Evolutionary conservation across 1,140 invertebrate genomes (phyloP).

Genomic region (Drosophila setifemur): DNA sequence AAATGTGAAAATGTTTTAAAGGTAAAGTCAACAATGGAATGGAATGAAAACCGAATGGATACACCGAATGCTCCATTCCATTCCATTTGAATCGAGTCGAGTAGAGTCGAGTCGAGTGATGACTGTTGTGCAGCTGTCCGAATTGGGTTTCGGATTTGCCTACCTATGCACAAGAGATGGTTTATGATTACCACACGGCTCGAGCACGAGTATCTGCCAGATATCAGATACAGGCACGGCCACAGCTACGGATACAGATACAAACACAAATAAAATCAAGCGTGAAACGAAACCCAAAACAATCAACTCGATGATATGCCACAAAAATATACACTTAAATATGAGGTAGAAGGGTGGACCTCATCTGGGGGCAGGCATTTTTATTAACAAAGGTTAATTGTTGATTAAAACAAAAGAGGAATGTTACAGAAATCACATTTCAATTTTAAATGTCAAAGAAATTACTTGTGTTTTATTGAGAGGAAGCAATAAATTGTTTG

Average conservation of each 20-base stretch:
- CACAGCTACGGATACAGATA: slow-evolving; percentile 10
- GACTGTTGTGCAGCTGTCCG: slow-evolving; percentile 65
- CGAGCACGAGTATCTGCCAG: slow-evolving; percentile 42
- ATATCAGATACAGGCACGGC: slow-evolving; percentile 10
- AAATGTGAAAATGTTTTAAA: slow-evolving; percentile 61
- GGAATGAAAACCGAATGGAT: background rate
- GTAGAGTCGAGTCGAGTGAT: background rate
- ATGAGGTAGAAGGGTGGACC: slow-evolving; percentile 19
- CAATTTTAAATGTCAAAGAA: too few species aligned
- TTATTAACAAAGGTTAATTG: too few species aligned
- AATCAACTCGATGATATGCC: slow-evolving; percentile 57
- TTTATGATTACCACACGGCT: slow-evolving; percentile 49
- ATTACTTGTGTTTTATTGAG: too few species aligned
- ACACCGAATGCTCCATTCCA: too few species aligned
- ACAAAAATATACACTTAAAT: slow-evolving; percentile 31
- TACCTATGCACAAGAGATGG: slow-evolving; percentile 70
- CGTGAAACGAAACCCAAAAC: slow-evolving; percentile 38
- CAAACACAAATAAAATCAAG: slow-evolving; percentile 43
- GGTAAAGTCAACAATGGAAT: slow-evolving; percentile 69
- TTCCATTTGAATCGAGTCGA: too few species aligned
- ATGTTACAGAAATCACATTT: too few species aligned
- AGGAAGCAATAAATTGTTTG: too few species aligned
- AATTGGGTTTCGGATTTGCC: slow-evolving; percentile 56
- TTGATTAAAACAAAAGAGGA: too few species aligned
- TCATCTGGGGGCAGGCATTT: too few species aligned